Percentiles rank a stretch among this genome's conserved stretches.
Conservation (phyloP, 2,113 vertebrate genomes). For the Tetrao urogallus region DNA sequence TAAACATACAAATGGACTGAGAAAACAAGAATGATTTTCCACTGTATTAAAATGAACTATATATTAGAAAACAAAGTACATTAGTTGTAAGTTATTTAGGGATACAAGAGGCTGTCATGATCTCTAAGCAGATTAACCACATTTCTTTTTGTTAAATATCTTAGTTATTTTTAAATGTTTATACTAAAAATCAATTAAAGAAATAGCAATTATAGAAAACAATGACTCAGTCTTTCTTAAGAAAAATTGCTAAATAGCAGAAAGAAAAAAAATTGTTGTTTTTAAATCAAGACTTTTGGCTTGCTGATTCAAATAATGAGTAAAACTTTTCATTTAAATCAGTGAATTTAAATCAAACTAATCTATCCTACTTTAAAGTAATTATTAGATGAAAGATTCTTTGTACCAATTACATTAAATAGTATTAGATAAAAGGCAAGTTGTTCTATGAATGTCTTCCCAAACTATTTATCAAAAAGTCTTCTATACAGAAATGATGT, state of each 20-base stretch:
- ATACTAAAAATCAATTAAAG: neutral
- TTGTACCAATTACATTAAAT: neutral
- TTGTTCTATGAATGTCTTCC: neutral
- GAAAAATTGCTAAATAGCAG: neutral
- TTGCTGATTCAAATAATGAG: neutral
- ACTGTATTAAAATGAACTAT: neutral
- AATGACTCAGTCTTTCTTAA: neutral
- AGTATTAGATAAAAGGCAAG: neutral
- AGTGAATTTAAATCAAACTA: slow-evolving; percentile 35
- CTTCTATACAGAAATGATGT: neutral
- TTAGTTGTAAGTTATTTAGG: neutral
- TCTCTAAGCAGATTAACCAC: neutral
- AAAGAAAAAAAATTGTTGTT: neutral
- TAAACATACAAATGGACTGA: neutral
- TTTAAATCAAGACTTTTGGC: neutral
- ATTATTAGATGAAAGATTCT: slow-evolving; percentile 7
- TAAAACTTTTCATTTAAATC: neutral
- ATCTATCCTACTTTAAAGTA: slow-evolving; percentile 17
- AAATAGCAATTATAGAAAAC: neutral
- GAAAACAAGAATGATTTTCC: neutral
- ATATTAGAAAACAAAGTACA: neutral
- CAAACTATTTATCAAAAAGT: neutral
- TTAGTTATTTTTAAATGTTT: neutral
- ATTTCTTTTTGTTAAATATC: neutral
- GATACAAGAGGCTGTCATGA: neutral